Evolutionary conservation across 2,113 vertebrate species (phyloP).

Genomic region (Petaurus breviceps): DNA sequence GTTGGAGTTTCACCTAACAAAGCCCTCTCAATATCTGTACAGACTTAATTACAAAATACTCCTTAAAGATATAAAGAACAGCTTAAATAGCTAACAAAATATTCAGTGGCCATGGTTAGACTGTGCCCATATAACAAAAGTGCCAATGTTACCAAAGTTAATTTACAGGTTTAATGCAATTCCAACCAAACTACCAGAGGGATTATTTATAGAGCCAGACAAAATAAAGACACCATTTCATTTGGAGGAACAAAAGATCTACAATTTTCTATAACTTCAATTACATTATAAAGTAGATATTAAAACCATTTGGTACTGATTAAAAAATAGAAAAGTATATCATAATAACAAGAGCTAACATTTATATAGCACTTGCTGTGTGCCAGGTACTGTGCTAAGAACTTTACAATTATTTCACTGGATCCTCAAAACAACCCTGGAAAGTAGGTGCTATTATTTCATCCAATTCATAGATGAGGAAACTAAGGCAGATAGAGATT

Average conservation of each 20-base stretch:
- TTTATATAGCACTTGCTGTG: neutral
- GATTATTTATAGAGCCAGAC: neutral
- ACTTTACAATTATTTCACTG: neutral
- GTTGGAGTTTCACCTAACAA: neutral
- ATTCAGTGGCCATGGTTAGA: neutral
- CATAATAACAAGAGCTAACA: neutral
- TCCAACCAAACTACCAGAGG: neutral
- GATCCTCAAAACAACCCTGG: neutral
- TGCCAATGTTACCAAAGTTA: neutral
- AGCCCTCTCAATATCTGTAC: neutral
- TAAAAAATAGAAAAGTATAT: neutral
- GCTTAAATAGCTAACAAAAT: neutral
- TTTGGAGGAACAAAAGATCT: neutral
- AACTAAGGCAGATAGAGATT: neutral
- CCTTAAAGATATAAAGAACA: neutral
- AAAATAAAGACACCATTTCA: neutral
- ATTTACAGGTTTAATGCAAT: neutral
- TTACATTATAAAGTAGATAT: neutral
- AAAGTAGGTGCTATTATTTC: neutral
- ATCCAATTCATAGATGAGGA: neutral
- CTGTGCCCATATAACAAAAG: neutral
- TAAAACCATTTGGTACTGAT: neutral
- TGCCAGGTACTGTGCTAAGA: neutral
- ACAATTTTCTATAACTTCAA: neutral
- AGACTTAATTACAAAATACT: neutral